Evolutionary conservation across 2,113 vertebrate genomes (phyloP).

Genomic region (Gadus chalcogrammus): DNA sequence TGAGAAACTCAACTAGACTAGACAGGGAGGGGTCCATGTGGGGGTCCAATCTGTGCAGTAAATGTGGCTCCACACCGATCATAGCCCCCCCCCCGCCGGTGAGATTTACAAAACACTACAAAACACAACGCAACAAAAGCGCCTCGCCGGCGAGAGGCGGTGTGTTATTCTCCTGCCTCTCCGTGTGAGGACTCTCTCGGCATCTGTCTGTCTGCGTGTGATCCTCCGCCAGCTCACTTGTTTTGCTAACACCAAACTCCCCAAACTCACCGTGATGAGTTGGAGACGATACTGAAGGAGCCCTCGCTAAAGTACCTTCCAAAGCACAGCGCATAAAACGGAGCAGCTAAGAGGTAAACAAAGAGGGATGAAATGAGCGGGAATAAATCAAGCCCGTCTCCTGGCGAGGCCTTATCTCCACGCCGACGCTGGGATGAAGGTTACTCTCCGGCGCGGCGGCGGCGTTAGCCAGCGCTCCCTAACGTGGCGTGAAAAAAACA

Average conservation of each 20-base stretch:
- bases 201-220: slow-evolving; percentile 12
- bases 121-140: slow-evolving; percentile 3
- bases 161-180: slow-evolving; percentile 45
- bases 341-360: not conserved
- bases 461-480: not conserved
- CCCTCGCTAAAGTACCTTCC: not conserved
- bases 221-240: slow-evolving; percentile 4
- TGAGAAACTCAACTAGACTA: too few relatives aligned
- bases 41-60: not conserved
- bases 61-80: slow-evolving; percentile 4
- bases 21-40: too few relatives aligned
- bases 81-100: slow-evolving; percentile 9
- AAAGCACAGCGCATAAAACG: not conserved
- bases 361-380: not conserved
- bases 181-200: slow-evolving; percentile 8
- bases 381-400: not conserved
- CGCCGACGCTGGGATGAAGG: not conserved
- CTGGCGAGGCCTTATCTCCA: too few relatives aligned
- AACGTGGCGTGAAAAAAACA: slow-evolving; percentile 41
- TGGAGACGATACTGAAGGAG: not conserved
- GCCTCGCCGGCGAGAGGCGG: slow-evolving; percentile 38
- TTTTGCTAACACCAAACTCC: not conserved
- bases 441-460: not conserved
- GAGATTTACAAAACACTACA: slow-evolving; percentile 25
- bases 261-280: not conserved